Evolutionary conservation across 2,113 vertebrate species (phyloP).

Genomic region (Trinectes maculatus): DNA sequence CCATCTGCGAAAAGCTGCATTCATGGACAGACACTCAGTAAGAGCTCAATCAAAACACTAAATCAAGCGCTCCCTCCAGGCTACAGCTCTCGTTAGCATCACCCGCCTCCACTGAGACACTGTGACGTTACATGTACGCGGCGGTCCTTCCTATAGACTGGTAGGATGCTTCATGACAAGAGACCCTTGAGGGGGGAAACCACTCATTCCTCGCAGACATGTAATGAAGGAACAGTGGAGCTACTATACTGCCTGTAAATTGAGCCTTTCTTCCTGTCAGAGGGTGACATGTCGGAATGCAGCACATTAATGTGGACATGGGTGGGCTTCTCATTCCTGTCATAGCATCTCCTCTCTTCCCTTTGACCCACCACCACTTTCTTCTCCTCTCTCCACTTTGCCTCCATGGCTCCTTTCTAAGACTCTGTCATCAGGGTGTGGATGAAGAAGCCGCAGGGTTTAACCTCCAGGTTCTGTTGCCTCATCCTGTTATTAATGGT

Average conservation of each 20-base stretch:
- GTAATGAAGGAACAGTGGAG: constrained; percentile 68
- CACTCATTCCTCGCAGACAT: constrained; percentile 34
- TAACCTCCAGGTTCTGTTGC: not conserved
- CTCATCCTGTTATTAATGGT: not conserved
- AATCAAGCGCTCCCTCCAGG: constrained; percentile 44
- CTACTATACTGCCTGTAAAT: constrained; percentile 76
- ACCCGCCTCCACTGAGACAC: constrained; percentile 19
- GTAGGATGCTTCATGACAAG: constrained; percentile 42
- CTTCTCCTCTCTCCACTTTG: constrained; percentile 29
- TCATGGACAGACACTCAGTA: constrained; percentile 4
- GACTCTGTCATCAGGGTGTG: constrained; percentile 22
- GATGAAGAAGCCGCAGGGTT: not conserved
- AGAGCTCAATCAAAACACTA: constrained; percentile 49
- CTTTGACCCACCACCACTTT: constrained; percentile 53
- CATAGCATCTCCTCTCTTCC: constrained; percentile 65
- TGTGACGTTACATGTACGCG: constrained; percentile 16
- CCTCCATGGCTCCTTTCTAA: constrained; percentile 4
- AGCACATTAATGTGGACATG: constrained; percentile 77
- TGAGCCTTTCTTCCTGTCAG: constrained; percentile 78
- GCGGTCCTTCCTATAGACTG: constrained; percentile 31
- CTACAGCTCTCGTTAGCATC: constrained; percentile 19
- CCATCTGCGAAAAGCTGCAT: not conserved
- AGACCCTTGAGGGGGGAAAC: constrained; percentile 56
- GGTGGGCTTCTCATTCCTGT: constrained; percentile 77
- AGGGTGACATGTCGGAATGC: constrained; percentile 76